Evolutionary conservation across 1,140 invertebrate genomes (phyloP), one percentile per base, ranked within the genome.

Genomic region (Drosophila nigrodunni): DNA sequence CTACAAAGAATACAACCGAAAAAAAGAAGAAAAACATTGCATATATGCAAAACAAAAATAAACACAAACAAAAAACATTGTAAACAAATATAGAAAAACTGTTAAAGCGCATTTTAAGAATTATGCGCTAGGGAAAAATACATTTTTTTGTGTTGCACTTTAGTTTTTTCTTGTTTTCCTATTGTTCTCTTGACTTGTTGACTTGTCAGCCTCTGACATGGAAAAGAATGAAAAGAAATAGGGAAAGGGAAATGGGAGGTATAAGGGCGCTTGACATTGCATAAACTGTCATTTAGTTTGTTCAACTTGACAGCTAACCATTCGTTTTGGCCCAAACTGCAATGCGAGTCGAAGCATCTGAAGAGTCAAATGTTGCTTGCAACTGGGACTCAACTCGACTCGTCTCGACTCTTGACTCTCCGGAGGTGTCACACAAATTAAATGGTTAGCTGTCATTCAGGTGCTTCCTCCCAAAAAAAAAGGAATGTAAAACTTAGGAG

Each of bases 281-380:
- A 81, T 79, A 81, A 78, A 81, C 77, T 81, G 78, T 72, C 78
- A 78, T 81, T 78, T 81, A 76, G 78, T 78, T 81, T 78, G 78
- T 81, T 62, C 78, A 72, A 76, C 68, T 69, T 81, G 78, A 81
- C 78, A 81, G 78, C 66, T 64, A 69, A 71, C 78, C 77, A 81
- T 81, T 81, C 73, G 76, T 81, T 81, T 72, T 43, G 50, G 58
- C 9, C 34, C 9, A n/a, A 68, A 54, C 37, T 41, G 60, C 15
- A 54, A 35, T 37, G 9, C 47, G 49, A 58, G 37, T 30, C 65
- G 41, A 30, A 58, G 52, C 46, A 69, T 59, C 58, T 72, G n/a
- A 11, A 5, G 15, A 25, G 59, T 21, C 43, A 37, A 50, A 25
- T 30, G 49, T 54, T 30, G 54, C 37, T 46, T 52, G 25, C 50